A percentile compares a stretch with the other conserved stretches of the same genome.
Conservation (phyloP, 2,888 invertebrate genomes). For the Archaeoteleia sp. region DNA sequence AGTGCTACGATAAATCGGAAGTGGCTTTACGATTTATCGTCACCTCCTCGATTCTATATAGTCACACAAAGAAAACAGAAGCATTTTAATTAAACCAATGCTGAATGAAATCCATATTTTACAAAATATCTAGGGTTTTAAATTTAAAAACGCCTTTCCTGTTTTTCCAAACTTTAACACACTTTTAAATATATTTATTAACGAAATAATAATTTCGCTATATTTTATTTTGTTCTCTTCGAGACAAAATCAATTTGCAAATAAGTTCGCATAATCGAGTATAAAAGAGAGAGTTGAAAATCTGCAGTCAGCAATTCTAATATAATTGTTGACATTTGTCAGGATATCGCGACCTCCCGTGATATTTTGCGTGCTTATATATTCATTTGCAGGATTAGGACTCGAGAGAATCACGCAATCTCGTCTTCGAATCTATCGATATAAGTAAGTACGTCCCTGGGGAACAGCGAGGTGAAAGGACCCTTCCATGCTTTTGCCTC, state of each 20-base stretch:
- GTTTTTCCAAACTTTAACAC: too few species aligned
- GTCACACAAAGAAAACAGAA: conserved; percentile 28
- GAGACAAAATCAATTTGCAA: too few species aligned
- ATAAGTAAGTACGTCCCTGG: conserved; percentile 25
- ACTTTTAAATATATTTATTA: too few species aligned
- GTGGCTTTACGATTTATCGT: conserved; percentile 45
- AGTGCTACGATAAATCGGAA: conserved; percentile 38
- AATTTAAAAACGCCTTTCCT: too few species aligned
- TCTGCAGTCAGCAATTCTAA: conserved; percentile 20
- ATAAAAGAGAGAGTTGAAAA: conserved; percentile 16
- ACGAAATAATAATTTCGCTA: too few species aligned
- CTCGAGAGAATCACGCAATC: conserved; percentile 33
- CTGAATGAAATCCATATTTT: conserved; percentile 27
- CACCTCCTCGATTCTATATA: conserved; percentile 35
- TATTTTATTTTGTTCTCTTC: too few species aligned
- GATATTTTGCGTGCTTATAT: conserved; percentile 23
- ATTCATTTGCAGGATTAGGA: conserved; percentile 26
- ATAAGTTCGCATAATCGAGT: conserved; percentile 27
- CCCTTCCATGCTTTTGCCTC: conserved; percentile 27
- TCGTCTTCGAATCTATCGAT: conserved; percentile 35
- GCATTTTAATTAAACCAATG: conserved; percentile 39
- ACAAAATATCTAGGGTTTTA: conserved; percentile 6
- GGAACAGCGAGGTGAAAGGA: conserved; percentile 25
- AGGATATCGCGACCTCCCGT: conserved; percentile 26
- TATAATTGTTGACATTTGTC: conserved; percentile 36